Percentiles rank a stretch among this genome's conserved stretches.
These are phyloP conservation scores for Nomada lathburiana DNA, from an alignment of 2,888 invertebrate species.

Conservation along the genomic window DNA sequence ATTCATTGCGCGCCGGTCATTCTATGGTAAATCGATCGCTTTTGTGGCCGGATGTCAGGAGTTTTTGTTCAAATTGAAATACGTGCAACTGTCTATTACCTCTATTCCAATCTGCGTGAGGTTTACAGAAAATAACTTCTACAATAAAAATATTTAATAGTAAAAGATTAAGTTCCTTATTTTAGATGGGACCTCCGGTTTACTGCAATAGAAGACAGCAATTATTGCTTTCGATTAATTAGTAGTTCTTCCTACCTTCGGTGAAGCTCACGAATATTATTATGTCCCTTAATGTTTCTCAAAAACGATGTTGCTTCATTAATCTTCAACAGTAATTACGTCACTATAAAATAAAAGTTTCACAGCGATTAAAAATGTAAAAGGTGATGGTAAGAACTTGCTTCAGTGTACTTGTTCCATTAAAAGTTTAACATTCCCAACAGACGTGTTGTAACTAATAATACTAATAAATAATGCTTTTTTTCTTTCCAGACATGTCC, in stretches of 20 bases:
- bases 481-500: constrained; percentile 88
- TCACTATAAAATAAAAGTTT: neutral
- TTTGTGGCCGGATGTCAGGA: too few relatives aligned
- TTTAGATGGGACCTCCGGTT: too few relatives aligned
- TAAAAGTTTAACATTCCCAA: constrained; percentile 49
- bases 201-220: too few relatives aligned
- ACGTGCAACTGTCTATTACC: too few relatives aligned
- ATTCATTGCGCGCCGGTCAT: constrained; percentile 9
- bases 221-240: neutral
- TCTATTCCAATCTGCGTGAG: too few relatives aligned
- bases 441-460: constrained; percentile 66
- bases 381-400: neutral
- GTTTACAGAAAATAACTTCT: too few relatives aligned
- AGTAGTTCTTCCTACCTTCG: neutral
- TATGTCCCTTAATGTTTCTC: neutral
- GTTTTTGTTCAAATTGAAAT: too few relatives aligned
- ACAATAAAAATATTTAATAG: too few relatives aligned
- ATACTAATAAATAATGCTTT: constrained; percentile 68
- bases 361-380: too few relatives aligned
- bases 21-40: too few relatives aligned
- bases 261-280: neutral
- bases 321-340: neutral
- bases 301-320: neutral
- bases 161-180: too few relatives aligned
- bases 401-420: neutral